Evolutionary conservation across 2,113 vertebrate species (phyloP), one percentile per base, ranked within the genome.

Genomic region (Gnathonemus echidnorhynchus): DNA sequence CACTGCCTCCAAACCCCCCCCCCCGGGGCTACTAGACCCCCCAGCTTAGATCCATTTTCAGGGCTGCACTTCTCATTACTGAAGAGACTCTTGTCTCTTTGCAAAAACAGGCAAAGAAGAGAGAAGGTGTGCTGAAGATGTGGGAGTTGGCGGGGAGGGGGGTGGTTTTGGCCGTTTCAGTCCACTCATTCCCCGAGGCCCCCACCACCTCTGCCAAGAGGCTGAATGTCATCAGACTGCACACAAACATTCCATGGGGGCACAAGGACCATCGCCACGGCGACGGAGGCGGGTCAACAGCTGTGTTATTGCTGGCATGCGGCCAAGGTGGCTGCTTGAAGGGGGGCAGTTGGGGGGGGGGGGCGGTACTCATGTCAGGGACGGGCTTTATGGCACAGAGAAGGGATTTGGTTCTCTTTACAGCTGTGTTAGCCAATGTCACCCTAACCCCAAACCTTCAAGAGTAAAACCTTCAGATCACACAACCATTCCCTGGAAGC

Each of bases 261-360:
- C 90, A 91, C 94, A 92, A 93, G 90, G 86, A 92, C 94, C 94
- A 96, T 96, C 46, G 91, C 97, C 96, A 95, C 84, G 93, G 96
- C 95, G 94, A 97, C 96, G 94, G 95, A 97, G 95, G 96, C 96
- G 95, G 93, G 95, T 96, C 95, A 95, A 95, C 96, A 97, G 96
- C 96, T 96, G 96, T 96, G 97, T 96, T 96, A 95, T 96, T 95
- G 93, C 96, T 96, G 96, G 96, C 94, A 84, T n/a, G 24, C 0
- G 45, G 96, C 96, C 97, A 97, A 94, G 89, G 89, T 92, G 93
- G 70, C 93, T 92, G 92, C 92, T 92, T 42, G 31, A 66, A 90
- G 91, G 90, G 93, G 90, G 91, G 90, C 31, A 90, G 91, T 91
- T 89, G 89, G 91, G 90, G 89, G 90, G 91, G 27, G 88, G 35